Evolutionary conservation across 2,113 vertebrate species (phyloP), one percentile per base, ranked within the genome.

Genomic region (Saguinus imperator): DNA sequence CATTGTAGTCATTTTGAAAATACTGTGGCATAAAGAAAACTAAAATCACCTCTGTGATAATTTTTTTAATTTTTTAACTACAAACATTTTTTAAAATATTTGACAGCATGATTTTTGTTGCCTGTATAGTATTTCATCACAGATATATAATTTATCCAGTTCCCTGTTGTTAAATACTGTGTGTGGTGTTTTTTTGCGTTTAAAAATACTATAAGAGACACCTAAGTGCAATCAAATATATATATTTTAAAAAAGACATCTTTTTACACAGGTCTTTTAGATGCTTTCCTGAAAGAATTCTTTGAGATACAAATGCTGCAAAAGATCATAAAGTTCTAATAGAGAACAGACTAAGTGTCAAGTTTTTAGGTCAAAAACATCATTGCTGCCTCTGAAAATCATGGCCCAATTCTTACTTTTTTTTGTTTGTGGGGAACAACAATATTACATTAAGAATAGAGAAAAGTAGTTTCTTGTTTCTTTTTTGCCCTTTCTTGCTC

Each of bases 281-380:
- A 23, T 79, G 27, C 52, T 89, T 95, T 96, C 17, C 72, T 96
- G 80, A 97, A 97, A 93, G 13, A 64, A 92, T 79, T 70, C 4
- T 14, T 97, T 58, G 80, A 95, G 43, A 77, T 89, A 86, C 1
- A 94, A 40, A 86, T 68, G 7, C 12, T 85, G 14, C 6, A 27
- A 52, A 91, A 72, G 52, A 57, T 58, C 32, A n/a, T 76, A 77
- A 93, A 89, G 6, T 81, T 95, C 12, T 82, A 76, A 23, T 48
- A 92, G 57, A 93, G 32, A 93, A 86, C 21, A 93, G 29, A 48
- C 48, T 89, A 77, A 83, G 43, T 94, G 57, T 86, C 79, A 25
- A 48, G 68, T 84, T 82, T 87, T 90, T 82, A 90, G 29, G 32
- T 87, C 3, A 94, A 92, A 91, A 79, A 95, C 73, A 8, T 61